These are phyloP conservation scores for Thaumetopoea pityocampa DNA, from an alignment of 1,140 invertebrate genomes.

Conservation along the genomic window DNA sequence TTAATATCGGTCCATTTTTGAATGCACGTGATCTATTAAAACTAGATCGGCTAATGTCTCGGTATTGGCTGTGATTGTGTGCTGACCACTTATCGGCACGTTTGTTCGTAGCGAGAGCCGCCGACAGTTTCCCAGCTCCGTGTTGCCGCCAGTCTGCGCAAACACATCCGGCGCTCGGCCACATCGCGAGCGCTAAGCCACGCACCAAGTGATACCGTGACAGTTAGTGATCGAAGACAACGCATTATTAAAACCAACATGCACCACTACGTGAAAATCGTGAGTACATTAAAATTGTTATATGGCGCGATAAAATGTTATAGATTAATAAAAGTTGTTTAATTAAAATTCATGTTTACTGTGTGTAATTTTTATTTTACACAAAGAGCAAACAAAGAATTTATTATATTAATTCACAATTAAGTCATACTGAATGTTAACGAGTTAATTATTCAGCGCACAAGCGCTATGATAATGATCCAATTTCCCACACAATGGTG, in stretches of 20 bases:
- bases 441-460: neutral
- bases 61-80: constrained; percentile 38
- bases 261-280: constrained; percentile 37
- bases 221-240: constrained; percentile 17
- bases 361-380: constrained; percentile 1
- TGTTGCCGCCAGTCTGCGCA: constrained; percentile 36
- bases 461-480: constrained; percentile 11
- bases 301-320: neutral
- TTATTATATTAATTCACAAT: neutral
- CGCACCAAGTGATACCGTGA: constrained; percentile 29
- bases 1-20: constrained; percentile 27
- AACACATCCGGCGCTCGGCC: constrained; percentile 31
- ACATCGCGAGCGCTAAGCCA: constrained; percentile 21
- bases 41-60: constrained; percentile 25
- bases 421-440: constrained; percentile 5
- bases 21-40: constrained; percentile 27
- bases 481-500: constrained; percentile 9
- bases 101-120: constrained; percentile 52
- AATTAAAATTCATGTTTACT: neutral
- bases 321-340: neutral
- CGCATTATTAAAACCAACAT: constrained; percentile 15
- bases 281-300: constrained; percentile 24
- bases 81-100: constrained; percentile 42
- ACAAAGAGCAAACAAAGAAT: neutral
- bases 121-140: constrained; percentile 31